Evolutionary conservation across 1,140 invertebrate genomes (phyloP).

Genomic region (Zaprionus ornatus): DNA sequence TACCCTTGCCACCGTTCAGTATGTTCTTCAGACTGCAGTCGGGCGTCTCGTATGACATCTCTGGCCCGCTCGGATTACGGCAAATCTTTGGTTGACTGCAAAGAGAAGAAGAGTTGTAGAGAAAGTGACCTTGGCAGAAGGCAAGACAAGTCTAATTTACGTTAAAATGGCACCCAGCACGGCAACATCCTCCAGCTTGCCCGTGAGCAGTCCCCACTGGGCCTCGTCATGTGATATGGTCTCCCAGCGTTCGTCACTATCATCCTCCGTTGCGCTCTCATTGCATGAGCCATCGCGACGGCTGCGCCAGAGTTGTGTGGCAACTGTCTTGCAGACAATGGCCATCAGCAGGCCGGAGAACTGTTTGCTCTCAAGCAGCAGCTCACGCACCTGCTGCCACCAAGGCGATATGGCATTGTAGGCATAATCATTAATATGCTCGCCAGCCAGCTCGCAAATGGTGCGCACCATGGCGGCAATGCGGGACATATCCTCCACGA

Average conservation of each 20-base stretch:
- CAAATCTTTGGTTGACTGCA: constrained; percentile 61
- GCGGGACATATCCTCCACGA: constrained; percentile 76
- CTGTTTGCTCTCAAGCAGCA: constrained; percentile 88
- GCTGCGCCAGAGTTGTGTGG: constrained; percentile 84
- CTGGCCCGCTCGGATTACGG: constrained; percentile 79
- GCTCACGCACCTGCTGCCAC: constrained; percentile 90
- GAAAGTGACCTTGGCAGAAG: not conserved
- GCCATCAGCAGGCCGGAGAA: constrained; percentile 90
- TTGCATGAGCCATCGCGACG: constrained; percentile 77
- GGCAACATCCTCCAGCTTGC: constrained; percentile 94
- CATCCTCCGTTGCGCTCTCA: constrained; percentile 82
- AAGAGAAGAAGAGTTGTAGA: not conserved
- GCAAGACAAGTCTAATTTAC: constrained; percentile 66
- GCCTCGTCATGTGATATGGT: constrained; percentile 92
- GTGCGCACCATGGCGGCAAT: constrained; percentile 70
- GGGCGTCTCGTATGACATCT: constrained; percentile 86
- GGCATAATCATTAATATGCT: constrained; percentile 83
- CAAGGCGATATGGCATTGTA: constrained; percentile 89
- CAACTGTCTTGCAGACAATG: constrained; percentile 90
- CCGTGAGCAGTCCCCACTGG: constrained; percentile 93
- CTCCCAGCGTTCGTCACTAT: constrained; percentile 90
- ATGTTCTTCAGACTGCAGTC: constrained; percentile 90
- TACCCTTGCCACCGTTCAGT: constrained; percentile 91
- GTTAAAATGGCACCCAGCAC: constrained; percentile 89
- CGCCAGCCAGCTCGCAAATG: constrained; percentile 74